A percentile compares a stretch with the other conserved stretches of the same genome.
phyloP scores from a whole-genome alignment of 2,113 vertebrate genomes.

The Epinephelus moara region DNA sequence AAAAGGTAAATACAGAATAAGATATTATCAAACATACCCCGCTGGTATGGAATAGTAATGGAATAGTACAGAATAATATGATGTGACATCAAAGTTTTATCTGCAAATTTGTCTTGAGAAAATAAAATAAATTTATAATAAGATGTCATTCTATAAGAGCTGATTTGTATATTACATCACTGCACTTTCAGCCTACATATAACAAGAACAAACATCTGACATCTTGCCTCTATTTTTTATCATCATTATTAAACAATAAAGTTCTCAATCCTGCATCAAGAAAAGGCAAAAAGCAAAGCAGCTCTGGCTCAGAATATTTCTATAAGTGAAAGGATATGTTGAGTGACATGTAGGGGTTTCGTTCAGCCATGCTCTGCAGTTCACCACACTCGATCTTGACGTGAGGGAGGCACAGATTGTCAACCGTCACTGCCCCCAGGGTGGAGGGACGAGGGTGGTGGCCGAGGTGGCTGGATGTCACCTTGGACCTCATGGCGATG shows the following conservation, averaged over 20 bases:
- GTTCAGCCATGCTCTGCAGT: slow-evolving; percentile 79
- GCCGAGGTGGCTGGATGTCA: slow-evolving; percentile 78
- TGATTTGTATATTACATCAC: background rate
- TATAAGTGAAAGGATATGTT: slow-evolving; percentile 92
- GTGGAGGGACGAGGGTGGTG: slow-evolving; percentile 79
- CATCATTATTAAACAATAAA: background rate
- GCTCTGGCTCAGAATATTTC: background rate
- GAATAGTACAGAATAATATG: background rate
- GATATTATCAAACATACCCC: slow-evolving; percentile 15
- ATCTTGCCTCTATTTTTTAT: background rate
- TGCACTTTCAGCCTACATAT: background rate
- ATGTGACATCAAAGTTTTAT: background rate
- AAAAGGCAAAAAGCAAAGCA: background rate
- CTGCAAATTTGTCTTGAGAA: background rate
- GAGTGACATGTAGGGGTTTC: slow-evolving; percentile 84
- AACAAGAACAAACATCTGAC: background rate
- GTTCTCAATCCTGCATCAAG: background rate
- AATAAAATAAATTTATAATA: background rate
- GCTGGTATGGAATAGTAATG: background rate
- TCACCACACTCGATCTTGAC: slow-evolving; percentile 85
- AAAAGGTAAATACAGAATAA: slow-evolving; percentile 48
- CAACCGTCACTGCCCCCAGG: slow-evolving; percentile 72
- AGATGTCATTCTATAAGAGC: background rate
- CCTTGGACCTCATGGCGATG: slow-evolving; percentile 83
- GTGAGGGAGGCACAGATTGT: slow-evolving; percentile 81